These are phyloP conservation scores for Mythimna ferrago DNA, from an alignment of 2,888 invertebrate species.

Conservation along the genomic window DNA sequence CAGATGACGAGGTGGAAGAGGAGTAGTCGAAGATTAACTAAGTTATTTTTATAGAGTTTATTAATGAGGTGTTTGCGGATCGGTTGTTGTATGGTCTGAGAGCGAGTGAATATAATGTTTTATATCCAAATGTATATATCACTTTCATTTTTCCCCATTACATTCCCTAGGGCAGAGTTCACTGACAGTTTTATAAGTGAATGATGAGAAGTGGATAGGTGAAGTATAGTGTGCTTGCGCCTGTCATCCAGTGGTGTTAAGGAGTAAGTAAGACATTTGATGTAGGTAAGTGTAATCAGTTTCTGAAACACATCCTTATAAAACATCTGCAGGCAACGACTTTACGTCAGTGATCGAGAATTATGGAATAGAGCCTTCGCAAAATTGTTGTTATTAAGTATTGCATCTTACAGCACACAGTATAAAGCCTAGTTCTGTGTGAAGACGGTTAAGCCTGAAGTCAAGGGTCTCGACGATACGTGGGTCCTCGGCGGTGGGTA, in stretches of 20 bases:
- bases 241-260: not conserved
- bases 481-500: slow-evolving; percentile 43
- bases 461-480: slow-evolving; percentile 43
- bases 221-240: not conserved
- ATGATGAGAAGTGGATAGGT: not conserved
- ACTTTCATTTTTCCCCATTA: slow-evolving; percentile 63
- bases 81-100: slow-evolving; percentile 81
- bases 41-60: slow-evolving; percentile 90
- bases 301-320: slow-evolving; percentile 2
- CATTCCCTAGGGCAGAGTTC: not conserved
- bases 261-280: not conserved
- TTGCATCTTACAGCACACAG: slow-evolving; percentile 18
- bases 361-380: slow-evolving; percentile 19
- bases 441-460: slow-evolving; percentile 7
- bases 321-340: slow-evolving; percentile 19
- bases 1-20: slow-evolving; percentile 92
- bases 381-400: slow-evolving; percentile 12
- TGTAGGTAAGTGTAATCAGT: slow-evolving; percentile 10
- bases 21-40: slow-evolving; percentile 83
- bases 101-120: slow-evolving; percentile 88
- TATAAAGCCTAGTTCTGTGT: slow-evolving; percentile 25
- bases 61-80: slow-evolving; percentile 80
- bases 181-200: not conserved
- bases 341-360: slow-evolving; percentile 13
- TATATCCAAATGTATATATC: slow-evolving; percentile 75